Evolutionary conservation across 2,797 vertebrate genomes (phyloP).

Genomic region (Petrocephalus sullivani): DNA sequence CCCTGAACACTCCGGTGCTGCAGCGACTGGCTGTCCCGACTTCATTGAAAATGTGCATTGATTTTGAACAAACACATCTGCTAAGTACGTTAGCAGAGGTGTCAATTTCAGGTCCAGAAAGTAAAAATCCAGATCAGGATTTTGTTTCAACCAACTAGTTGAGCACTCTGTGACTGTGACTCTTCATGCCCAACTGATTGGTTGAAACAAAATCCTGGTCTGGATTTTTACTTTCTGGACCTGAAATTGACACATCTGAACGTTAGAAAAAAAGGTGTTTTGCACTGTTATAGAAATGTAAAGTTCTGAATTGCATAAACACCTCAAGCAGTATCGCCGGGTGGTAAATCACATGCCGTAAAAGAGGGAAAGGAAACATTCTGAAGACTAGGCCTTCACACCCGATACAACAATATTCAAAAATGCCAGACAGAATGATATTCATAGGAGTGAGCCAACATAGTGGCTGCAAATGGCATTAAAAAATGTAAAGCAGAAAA

Average conservation of each 20-base stretch:
- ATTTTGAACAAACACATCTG: neutral
- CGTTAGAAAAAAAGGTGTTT: neutral
- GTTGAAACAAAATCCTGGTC: too few relatives aligned
- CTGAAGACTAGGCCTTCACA: neutral
- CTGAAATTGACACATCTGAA: too few relatives aligned
- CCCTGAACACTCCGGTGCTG: neutral
- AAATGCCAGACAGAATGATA: too few relatives aligned
- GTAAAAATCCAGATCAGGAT: too few relatives aligned
- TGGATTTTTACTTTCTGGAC: too few relatives aligned
- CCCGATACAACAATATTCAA: neutral
- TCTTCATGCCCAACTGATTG: too few relatives aligned
- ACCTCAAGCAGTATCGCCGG: neutral
- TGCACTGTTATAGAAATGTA: neutral
- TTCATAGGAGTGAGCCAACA: too few relatives aligned
- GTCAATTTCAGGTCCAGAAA: too few relatives aligned
- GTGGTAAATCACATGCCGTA: neutral
- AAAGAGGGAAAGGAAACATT: neutral
- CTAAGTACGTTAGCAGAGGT: neutral
- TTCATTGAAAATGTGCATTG: neutral
- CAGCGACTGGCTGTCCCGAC: neutral
- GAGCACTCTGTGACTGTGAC: too few relatives aligned
- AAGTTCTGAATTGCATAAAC: neutral
- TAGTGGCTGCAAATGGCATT: too few relatives aligned
- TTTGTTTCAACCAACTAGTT: too few relatives aligned
- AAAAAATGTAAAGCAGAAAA: too few relatives aligned